Conservation (phyloP, 2,888 invertebrate species). For the Drosophila putrida region DNA sequence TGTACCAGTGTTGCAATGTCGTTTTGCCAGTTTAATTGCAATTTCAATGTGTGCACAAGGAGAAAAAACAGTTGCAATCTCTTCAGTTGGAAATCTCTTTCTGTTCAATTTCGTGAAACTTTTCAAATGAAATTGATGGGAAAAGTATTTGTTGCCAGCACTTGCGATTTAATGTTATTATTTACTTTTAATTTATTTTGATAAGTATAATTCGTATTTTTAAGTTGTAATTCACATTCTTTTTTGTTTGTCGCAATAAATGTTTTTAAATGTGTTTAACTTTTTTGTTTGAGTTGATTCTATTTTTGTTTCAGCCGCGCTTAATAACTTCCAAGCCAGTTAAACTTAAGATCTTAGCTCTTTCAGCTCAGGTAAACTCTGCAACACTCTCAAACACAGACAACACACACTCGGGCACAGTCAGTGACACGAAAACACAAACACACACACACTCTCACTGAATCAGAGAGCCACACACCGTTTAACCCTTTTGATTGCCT, state of each 20-base stretch:
- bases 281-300: conserved; percentile 15
- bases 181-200: conserved; percentile 45
- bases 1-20: conserved; percentile 17
- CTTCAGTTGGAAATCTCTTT: conserved; percentile 39
- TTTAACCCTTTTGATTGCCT: conserved; percentile 12
- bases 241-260: conserved; percentile 52
- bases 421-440: conserved; percentile 8
- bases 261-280: conserved; percentile 24
- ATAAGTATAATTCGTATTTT: conserved; percentile 25
- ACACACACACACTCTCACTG: conserved; percentile 16
- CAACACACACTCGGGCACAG: background rate
- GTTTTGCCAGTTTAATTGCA: conserved; percentile 49
- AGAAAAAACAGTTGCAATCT: conserved; percentile 43
- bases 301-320: conserved; percentile 47
- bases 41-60: conserved; percentile 49
- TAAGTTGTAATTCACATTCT: conserved; percentile 28
- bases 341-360: conserved; percentile 50
- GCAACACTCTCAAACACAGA: conserved; percentile 15
- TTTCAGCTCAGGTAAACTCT: conserved; percentile 48
- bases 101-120: conserved; percentile 19
- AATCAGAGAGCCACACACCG: conserved; percentile 12
- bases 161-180: conserved; percentile 48
- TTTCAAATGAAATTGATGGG: conserved; percentile 29
- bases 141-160: conserved; percentile 49
- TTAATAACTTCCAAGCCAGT: conserved; percentile 78